phyloP scores from a whole-genome alignment of 2,797 vertebrate species.

The Austrolebias charrua region DNA sequence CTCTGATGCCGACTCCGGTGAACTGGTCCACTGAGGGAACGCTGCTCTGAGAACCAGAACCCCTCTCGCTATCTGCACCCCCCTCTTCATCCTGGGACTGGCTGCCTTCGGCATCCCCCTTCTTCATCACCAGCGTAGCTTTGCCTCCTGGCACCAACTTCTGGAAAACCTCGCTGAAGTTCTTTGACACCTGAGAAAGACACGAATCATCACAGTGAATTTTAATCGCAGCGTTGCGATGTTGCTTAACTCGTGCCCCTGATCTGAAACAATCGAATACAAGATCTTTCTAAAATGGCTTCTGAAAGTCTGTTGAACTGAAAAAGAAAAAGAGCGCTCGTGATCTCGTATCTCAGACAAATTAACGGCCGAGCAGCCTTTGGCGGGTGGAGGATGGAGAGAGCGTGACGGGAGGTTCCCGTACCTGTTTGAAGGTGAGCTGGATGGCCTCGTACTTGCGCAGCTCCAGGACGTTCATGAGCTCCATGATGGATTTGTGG shows the following conservation, averaged over 20 bases:
- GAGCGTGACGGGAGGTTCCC: background rate
- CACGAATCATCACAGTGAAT: background rate
- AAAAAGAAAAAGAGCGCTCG: background rate
- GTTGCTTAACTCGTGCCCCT: background rate
- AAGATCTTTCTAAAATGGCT: too few species aligned
- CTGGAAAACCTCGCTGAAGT: slow-evolving; percentile 99
- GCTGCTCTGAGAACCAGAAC: slow-evolving; percentile 95
- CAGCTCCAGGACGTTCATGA: slow-evolving; percentile 98
- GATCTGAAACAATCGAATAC: too few species aligned
- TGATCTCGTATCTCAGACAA: too few species aligned
- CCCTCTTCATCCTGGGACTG: slow-evolving; percentile 98
- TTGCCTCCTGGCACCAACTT: slow-evolving; percentile 98
- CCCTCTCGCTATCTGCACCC: slow-evolving; percentile 88
- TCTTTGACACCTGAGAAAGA: slow-evolving; percentile 89
- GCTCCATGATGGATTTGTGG: slow-evolving; percentile 98
- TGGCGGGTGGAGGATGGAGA: too few species aligned
- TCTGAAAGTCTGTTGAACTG: too few species aligned
- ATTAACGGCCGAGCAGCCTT: background rate
- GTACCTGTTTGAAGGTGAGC: slow-evolving; percentile 98
- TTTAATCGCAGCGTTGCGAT: background rate
- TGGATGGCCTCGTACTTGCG: slow-evolving; percentile 98
- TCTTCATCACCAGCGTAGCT: slow-evolving; percentile 98
- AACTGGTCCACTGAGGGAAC: slow-evolving; percentile 98
- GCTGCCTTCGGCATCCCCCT: slow-evolving; percentile 93
- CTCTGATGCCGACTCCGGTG: slow-evolving; percentile 97